These are phyloP conservation scores for Ophion ventricosus DNA, from an alignment of 2,888 invertebrate genomes.

Conservation along the genomic window DNA sequence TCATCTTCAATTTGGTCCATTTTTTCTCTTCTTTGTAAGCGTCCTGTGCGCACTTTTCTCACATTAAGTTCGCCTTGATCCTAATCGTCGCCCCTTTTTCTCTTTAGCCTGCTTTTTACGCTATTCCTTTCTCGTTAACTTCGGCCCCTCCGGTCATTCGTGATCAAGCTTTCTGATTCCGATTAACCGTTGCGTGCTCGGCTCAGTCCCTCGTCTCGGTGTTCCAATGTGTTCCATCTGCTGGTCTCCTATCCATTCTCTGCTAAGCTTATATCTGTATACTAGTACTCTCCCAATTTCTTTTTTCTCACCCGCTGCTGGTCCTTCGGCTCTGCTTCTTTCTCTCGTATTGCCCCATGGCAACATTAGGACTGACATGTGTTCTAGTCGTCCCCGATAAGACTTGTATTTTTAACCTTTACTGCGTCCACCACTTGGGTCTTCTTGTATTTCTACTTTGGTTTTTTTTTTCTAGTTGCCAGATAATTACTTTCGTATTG, in stretches of 20 bases:
- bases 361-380: not conserved
- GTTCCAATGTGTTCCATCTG: too few species aligned
- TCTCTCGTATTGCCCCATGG: not conserved
- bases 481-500: not conserved
- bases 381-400: not conserved
- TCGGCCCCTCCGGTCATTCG: too few species aligned
- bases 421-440: not conserved
- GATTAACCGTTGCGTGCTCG: too few species aligned
- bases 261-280: not conserved
- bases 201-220: too few species aligned
- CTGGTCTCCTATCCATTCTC: too few species aligned
- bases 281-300: not conserved
- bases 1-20: too few species aligned
- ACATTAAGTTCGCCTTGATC: too few species aligned
- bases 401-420: not conserved
- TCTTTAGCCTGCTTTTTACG: too few species aligned
- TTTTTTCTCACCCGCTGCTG: not conserved
- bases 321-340: not conserved
- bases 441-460: not conserved
- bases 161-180: not conserved
- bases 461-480: not conserved
- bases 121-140: too few species aligned
- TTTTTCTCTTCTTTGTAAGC: too few species aligned
- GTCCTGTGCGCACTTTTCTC: too few species aligned
- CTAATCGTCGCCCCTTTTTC: too few species aligned